These are phyloP conservation scores for Cricetomys ansorgei DNA, from an alignment of 2,113 vertebrate species.

Conservation along the genomic window DNA sequence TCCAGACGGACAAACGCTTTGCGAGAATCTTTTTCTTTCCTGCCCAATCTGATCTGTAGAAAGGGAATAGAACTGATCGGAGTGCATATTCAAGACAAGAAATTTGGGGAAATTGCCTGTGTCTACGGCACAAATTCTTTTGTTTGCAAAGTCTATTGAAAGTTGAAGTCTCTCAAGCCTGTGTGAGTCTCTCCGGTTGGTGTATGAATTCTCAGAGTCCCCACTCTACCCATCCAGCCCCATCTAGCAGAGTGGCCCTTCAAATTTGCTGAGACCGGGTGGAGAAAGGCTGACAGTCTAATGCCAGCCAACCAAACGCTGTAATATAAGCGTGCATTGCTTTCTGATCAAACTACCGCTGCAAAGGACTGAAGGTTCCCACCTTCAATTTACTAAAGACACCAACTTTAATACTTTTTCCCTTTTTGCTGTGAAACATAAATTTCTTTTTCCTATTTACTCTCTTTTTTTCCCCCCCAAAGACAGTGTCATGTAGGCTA, in stretches of 20 bases:
- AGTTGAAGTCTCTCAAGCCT: neutral
- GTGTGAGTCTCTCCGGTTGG: neutral
- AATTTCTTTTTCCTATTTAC: neutral
- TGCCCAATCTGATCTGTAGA: neutral
- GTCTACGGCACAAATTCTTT: neutral
- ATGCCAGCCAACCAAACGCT: neutral
- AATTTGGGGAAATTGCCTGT: neutral
- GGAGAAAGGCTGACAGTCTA: neutral
- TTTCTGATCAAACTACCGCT: neutral
- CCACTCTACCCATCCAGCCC: neutral
- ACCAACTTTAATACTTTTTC: neutral
- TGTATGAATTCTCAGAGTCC: neutral
- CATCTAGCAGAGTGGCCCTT: neutral
- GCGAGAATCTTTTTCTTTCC: constrained; percentile 21
- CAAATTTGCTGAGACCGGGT: neutral
- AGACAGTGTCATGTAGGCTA: neutral
- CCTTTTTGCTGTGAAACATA: neutral
- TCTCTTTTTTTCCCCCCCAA: neutral
- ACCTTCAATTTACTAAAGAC: neutral
- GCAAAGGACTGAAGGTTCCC: neutral
- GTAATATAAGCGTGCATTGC: neutral
- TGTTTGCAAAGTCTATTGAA: neutral
- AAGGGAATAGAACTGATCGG: neutral
- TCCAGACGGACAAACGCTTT: constrained; percentile 29
- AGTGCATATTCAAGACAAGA: constrained; percentile 40